phyloP scores from a whole-genome alignment of 2,797 vertebrate genomes.

The Muraenolepis orangiensis region DNA sequence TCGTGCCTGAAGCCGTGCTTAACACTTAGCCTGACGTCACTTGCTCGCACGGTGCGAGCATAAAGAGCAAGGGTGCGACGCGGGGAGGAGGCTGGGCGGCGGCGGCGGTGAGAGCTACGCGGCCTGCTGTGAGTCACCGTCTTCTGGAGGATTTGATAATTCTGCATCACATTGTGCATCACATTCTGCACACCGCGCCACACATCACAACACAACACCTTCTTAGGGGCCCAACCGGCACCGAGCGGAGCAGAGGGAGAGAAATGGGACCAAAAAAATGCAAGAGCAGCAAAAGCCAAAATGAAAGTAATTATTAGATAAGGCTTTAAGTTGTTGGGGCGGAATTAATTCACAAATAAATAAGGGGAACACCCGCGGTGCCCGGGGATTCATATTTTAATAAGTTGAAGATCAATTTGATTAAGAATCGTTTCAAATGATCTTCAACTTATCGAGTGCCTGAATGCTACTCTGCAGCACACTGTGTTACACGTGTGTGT shows the following conservation, averaged over 20 bases:
- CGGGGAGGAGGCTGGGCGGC: slow-evolving; percentile 28
- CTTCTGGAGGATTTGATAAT: slow-evolving; percentile 65
- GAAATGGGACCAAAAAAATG: neutral
- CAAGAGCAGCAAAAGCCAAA: neutral
- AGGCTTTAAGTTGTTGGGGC: too few species aligned
- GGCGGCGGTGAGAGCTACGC: slow-evolving; percentile 29
- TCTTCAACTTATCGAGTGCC: neutral
- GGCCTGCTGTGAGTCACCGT: slow-evolving; percentile 56
- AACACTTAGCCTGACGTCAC: too few species aligned
- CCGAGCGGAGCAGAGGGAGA: neutral
- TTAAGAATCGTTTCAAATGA: neutral
- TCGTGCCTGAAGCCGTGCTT: too few species aligned
- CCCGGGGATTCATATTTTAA: neutral
- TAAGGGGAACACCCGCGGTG: neutral
- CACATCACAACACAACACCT: slow-evolving; percentile 39
- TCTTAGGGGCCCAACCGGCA: slow-evolving; percentile 27
- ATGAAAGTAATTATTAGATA: neutral
- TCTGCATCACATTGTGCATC: slow-evolving; percentile 47
- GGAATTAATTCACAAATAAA: neutral
- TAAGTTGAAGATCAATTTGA: neutral
- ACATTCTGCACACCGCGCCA: slow-evolving; percentile 54
- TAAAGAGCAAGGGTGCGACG: slow-evolving; percentile 51
- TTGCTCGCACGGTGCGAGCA: slow-evolving; percentile 43
- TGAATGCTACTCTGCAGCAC: neutral
- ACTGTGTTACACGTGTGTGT: neutral